These are phyloP conservation scores for Novumbra hubbsi DNA, from an alignment of 2,797 vertebrate genomes.

Conservation along the genomic window DNA sequence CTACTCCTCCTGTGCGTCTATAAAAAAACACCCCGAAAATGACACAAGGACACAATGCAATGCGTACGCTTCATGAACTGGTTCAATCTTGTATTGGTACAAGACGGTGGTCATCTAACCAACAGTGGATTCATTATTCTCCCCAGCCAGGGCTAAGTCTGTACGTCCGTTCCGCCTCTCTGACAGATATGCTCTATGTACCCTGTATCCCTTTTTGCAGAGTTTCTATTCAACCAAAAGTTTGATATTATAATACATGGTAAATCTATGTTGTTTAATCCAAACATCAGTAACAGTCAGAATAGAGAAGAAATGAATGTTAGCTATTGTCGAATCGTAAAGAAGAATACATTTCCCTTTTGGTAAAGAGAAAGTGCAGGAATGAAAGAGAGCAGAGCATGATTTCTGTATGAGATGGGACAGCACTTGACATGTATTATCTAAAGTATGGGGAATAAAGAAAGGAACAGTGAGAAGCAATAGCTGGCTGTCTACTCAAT, in stretches of 20 bases:
- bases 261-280: slow-evolving; percentile 30
- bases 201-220: not conserved
- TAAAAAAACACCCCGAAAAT: too few relatives aligned
- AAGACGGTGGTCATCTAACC: not conserved
- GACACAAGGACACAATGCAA: not conserved
- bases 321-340: slow-evolving; percentile 32
- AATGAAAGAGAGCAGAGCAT: slow-evolving; percentile 26
- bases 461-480: slow-evolving; percentile 24
- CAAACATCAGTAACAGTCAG: slow-evolving; percentile 27
- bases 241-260: slow-evolving; percentile 29
- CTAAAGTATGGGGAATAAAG: slow-evolving; percentile 31
- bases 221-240: slow-evolving; percentile 27
- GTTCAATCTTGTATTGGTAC: not conserved
- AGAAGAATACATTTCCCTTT: slow-evolving; percentile 29
- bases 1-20: too few relatives aligned
- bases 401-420: slow-evolving; percentile 60
- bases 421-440: slow-evolving; percentile 50
- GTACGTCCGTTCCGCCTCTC: not conserved
- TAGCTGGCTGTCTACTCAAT: slow-evolving; percentile 34
- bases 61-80: not conserved
- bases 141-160: not conserved
- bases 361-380: slow-evolving; percentile 10
- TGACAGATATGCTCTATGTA: not conserved
- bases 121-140: not conserved
- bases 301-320: slow-evolving; percentile 27